Evolutionary conservation across 2,113 vertebrate genomes (phyloP).

Genomic region (Thymallus thymallus): DNA sequence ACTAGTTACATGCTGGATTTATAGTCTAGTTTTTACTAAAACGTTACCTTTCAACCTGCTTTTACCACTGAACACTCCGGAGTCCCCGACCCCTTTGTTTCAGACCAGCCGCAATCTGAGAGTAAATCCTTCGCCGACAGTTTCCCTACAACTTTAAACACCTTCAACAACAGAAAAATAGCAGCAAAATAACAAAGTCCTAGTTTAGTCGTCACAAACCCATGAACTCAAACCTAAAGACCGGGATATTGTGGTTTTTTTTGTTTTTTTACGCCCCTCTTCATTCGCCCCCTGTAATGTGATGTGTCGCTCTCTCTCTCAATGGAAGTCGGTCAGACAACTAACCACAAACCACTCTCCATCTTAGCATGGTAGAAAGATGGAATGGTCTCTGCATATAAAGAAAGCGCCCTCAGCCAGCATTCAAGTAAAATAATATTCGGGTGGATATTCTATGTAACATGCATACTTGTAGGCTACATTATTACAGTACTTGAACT

Average conservation of each 20-base stretch:
- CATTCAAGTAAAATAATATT: too few relatives aligned
- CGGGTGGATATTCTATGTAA: too few relatives aligned
- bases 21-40: neutral
- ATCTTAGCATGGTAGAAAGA: too few relatives aligned
- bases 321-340: too few relatives aligned
- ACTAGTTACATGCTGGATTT: too few relatives aligned
- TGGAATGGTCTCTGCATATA: too few relatives aligned
- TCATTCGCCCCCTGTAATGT: neutral
- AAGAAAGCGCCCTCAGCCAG: too few relatives aligned
- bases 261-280: neutral
- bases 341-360: too few relatives aligned
- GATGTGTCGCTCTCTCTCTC: too few relatives aligned
- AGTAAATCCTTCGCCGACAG: conserved; percentile 30
- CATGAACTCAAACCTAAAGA: neutral
- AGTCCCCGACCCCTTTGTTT: conserved; percentile 52
- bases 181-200: neutral
- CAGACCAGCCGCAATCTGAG: conserved; percentile 47
- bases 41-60: conserved; percentile 11
- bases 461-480: too few relatives aligned
- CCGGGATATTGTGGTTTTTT: neutral
- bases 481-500: too few relatives aligned
- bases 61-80: conserved; percentile 32
- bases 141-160: conserved; percentile 12
- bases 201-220: neutral
- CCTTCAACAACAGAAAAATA: conserved; percentile 1